Base-by-base conservation (phyloP, 2,113 vertebrate genomes). In the Morphnarchus princeps region DNA sequence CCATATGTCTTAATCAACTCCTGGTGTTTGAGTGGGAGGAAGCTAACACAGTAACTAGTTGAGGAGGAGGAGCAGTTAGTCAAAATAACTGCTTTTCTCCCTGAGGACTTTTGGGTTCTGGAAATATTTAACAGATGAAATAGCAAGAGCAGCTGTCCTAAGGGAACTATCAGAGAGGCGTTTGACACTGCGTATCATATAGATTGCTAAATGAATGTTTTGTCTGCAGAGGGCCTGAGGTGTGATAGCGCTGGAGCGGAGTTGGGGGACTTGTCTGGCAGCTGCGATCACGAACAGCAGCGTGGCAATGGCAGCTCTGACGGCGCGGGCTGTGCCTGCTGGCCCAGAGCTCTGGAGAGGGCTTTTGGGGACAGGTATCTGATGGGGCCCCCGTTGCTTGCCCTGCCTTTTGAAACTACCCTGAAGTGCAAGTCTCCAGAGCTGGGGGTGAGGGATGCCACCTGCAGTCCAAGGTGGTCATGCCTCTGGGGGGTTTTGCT, bases 1-100 rank as follows among this genome's bases (percentile, higher is more conserved):
- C 95, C 97, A 95, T 97, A 97, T 97, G 97, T 97, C 91, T 96
- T 97, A 97, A 97, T 97, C 95, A 96, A 2, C 94, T 96, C 79
- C 45, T 90, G 91, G 91, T 93, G 94, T 91, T 96, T 91, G 97
- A 96, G 97, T 97, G 91, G 96, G 96, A 96, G 91, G 93, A 90
- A 96, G 84, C 84, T 94, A 90, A 90, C 96, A 94, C 94, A 96
- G 89, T 87, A 80, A 88, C 84, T 96, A 73, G 87, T n/a, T 97
- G 97, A 96, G 82, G 95, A 96, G 95, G 97, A 96, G 93, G 93
- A 97, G 92, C 78, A 94, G 94, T 97, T 97, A 97, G 96, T 95
- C 84, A 97, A 97, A 97, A 97, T 96, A 97, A 81, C 84, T 93
- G 93, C 74, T 72, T 95, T 91, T 95, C 59, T 96, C 84, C 91